phyloP scores from a whole-genome alignment of 2,888 invertebrate genomes.

The Plagiodera versicolora region DNA sequence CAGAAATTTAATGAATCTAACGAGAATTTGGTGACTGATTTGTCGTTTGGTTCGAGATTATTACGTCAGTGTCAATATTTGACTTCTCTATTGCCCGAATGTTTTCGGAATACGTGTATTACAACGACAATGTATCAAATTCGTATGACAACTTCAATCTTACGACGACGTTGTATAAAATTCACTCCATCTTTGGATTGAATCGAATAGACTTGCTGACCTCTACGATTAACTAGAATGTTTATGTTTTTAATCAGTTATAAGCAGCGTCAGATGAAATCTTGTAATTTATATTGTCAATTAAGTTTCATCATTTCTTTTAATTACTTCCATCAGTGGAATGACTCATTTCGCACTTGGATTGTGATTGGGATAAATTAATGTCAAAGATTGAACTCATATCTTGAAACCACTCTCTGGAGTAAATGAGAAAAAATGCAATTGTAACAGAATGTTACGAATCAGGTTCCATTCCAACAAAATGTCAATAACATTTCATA shows the following conservation, averaged over 20 bases:
- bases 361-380: not conserved
- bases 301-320: conserved; percentile 4
- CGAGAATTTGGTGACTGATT: not conserved
- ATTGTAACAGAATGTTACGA: too few relatives aligned
- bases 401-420: too few relatives aligned
- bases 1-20: not conserved
- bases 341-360: conserved; percentile 15
- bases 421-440: too few relatives aligned
- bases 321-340: conserved; percentile 6
- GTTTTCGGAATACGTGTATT: too few relatives aligned
- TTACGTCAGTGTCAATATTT: not conserved
- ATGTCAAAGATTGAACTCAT: too few relatives aligned
- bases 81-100: too few relatives aligned
- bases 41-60: not conserved
- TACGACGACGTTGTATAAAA: too few relatives aligned
- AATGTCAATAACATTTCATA: too few relatives aligned
- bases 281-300: conserved; percentile 8
- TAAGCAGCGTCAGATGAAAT: conserved; percentile 6
- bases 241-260: conserved; percentile 4
- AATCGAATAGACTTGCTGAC: not conserved
- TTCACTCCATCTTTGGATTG: too few relatives aligned
- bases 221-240: conserved; percentile 7
- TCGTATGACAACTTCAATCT: too few relatives aligned
- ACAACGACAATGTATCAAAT: too few relatives aligned
- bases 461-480: too few relatives aligned